Conservation (phyloP, 2,113 vertebrate species). For the Dicentrarchus labrax region DNA sequence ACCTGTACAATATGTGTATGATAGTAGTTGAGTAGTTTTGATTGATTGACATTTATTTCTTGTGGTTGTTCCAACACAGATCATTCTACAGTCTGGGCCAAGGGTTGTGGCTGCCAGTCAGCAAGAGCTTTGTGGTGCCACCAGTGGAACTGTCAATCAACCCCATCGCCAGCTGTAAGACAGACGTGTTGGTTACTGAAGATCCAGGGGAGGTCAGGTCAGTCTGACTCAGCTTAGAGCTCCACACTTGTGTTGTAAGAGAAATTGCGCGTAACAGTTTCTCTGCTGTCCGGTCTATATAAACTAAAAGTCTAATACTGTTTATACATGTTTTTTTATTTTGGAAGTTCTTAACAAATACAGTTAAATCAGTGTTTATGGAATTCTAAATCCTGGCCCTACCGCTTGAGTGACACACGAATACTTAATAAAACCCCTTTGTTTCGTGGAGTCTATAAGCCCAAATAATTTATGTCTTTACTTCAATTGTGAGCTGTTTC, state of each 20-base stretch:
- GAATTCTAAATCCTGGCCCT: not conserved
- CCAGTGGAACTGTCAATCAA: conserved; percentile 98
- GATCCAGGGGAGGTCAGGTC: conserved; percentile 98
- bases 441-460: not conserved
- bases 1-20: not conserved
- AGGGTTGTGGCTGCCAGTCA: conserved; percentile 98
- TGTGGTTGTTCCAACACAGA: conserved; percentile 82
- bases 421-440: not conserved
- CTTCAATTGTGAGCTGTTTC: conserved; percentile 4
- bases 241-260: not conserved
- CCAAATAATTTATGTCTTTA: not conserved
- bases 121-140: conserved; percentile 98
- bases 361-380: not conserved
- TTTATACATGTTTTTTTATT: too few relatives aligned
- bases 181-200: conserved; percentile 95
- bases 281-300: too few relatives aligned
- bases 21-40: too few relatives aligned
- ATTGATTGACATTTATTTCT: conserved; percentile 44
- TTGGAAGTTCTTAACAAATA: too few relatives aligned
- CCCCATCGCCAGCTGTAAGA: conserved; percentile 98
- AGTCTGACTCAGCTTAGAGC: conserved; percentile 70
- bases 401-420: not conserved
- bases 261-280: too few relatives aligned
- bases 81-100: conserved; percentile 98
- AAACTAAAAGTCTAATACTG: too few relatives aligned